A percentile compares a stretch with the other conserved stretches of the same genome.
Evolutionary conservation across 2,888 invertebrate genomes (phyloP).

Genomic region (Chrysopilus asiliformis): DNA sequence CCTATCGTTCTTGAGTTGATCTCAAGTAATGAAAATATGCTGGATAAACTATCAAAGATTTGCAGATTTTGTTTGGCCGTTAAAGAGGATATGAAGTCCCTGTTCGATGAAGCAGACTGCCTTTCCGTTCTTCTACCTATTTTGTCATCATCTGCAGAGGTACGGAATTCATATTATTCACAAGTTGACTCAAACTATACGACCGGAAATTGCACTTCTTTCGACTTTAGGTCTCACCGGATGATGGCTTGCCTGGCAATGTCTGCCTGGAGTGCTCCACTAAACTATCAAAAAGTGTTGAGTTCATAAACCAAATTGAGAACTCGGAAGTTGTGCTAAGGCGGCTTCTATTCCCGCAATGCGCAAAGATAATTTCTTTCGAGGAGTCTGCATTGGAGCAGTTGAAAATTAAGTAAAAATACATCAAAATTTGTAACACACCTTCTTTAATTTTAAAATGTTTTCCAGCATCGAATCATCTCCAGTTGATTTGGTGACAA

Average conservation of each 20-base stretch:
- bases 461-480: background rate
- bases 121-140: too few species aligned
- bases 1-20: too few species aligned
- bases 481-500: background rate
- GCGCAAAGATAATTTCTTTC: slow-evolving; percentile 1
- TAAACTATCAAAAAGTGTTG: slow-evolving; percentile 29
- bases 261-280: slow-evolving; percentile 18
- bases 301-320: slow-evolving; percentile 38
- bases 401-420: too few species aligned
- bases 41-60: too few species aligned
- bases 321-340: slow-evolving; percentile 26
- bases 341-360: slow-evolving; percentile 2
- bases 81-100: slow-evolving; percentile 7
- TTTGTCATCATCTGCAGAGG: too few species aligned
- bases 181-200: too few species aligned
- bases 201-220: background rate
- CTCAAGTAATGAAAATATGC: too few species aligned
- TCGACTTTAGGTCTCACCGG: slow-evolving; percentile 13
- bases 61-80: slow-evolving; percentile 12
- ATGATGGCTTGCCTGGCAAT: slow-evolving; percentile 19
- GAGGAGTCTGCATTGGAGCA: too few species aligned
- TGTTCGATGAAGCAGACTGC: slow-evolving; percentile 7
- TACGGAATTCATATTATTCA: too few species aligned
- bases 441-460: background rate
- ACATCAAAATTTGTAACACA: too few species aligned